phyloP scores from a whole-genome alignment of 1,140 invertebrate species.

The Pogonus chalceus region DNA sequence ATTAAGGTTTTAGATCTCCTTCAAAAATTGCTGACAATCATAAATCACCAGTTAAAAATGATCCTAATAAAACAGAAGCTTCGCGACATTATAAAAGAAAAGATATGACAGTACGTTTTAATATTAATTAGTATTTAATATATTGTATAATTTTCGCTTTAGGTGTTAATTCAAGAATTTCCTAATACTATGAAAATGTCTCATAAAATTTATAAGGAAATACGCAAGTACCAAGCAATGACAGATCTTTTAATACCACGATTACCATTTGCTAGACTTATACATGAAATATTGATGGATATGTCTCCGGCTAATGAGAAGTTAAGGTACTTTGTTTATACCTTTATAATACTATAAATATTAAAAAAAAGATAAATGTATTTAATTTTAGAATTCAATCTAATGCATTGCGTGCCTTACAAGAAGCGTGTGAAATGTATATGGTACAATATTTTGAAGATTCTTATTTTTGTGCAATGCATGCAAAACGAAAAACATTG shows the following conservation, averaged over 20 bases:
- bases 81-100: too few relatives aligned
- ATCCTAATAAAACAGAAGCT: too few relatives aligned
- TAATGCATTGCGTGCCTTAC: neutral
- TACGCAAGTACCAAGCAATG: too few relatives aligned
- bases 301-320: neutral
- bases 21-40: too few relatives aligned
- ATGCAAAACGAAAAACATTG: conserved; percentile 3
- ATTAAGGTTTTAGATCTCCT: too few relatives aligned
- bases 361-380: neutral
- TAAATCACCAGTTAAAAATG: too few relatives aligned
- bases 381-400: neutral
- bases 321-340: neutral
- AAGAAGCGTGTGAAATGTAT: neutral
- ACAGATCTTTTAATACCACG: neutral
- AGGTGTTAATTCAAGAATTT: too few relatives aligned
- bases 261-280: neutral
- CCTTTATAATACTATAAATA: neutral
- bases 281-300: neutral
- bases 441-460: neutral
- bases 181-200: too few relatives aligned
- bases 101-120: too few relatives aligned
- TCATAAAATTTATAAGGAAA: too few relatives aligned
- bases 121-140: too few relatives aligned
- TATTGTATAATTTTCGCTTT: too few relatives aligned
- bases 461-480: neutral